Evolutionary conservation across 2,797 vertebrate genomes (phyloP), one percentile per base, ranked within the genome.

Genomic region (Tauraco hartlaubi): DNA sequence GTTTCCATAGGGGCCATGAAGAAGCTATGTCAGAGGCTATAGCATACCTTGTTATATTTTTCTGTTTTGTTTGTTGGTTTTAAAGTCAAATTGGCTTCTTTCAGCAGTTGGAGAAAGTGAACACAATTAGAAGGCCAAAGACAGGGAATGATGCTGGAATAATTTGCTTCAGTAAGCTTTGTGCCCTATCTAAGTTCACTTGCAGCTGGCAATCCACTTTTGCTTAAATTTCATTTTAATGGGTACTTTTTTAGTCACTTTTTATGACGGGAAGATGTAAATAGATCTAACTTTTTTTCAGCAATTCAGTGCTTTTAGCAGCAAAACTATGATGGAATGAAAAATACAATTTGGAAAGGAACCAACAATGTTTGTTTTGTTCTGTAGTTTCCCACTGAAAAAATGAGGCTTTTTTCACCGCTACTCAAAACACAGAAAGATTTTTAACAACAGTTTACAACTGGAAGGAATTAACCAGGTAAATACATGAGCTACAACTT

Each of bases 361-460:
- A 55, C 23, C 41, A 78, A 11, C 21, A 62, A 10, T 37, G 15
- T 63, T 87, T 56, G 52, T 16, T 77, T 87, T 71, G 18, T 58
- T 75, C 52, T 55, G 3, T 31, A 33, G 20, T 58, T 93, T 44
- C 46, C 33, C 28, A 49, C 8, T 21, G 5, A 25, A 55, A 90
- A 81, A 25, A 63, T 9, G 6, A 11, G 3, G 2, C 22, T 6
- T 9, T 37, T 5, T 1, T 8, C 15, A 6, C 11, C 0, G 1
- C 22, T 52, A 21, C 25, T 76, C 23, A 73, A 77, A 86, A 69
- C 20, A 33, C 0, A 1, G 33, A 48, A 74, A 31, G 44, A 26
- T 76, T 59, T 74, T 22, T 52, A 66, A 49, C 63, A 83, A 7
- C 21, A 80, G 28, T 15, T 68, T 68, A 39, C 4, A 37, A 33